Base-by-base conservation (phyloP, 2,888 invertebrate genomes). In the Megalurothrips usitatus region DNA sequence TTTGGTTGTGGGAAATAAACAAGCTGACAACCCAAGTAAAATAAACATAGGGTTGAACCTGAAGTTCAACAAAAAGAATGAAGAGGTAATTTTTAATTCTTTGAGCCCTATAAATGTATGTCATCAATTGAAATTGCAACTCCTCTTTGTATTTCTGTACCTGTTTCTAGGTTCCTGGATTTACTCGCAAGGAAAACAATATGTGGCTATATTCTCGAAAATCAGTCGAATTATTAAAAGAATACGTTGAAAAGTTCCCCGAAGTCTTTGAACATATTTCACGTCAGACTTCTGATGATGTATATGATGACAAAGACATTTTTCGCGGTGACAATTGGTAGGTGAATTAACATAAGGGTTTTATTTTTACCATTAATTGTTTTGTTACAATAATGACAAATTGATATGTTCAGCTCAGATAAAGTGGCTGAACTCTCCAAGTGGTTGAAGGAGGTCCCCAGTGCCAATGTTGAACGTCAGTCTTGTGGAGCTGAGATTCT, bases 1-100 rank as follows among this genome's bases (percentile, higher is more conserved):
- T 83, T 90, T 97, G 1, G 87, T 90, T 0, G 85, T 85, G 83
- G 81, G 82, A 8, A 82, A 81, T 49, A 81, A 82, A 14, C 81
- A 82, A n/a, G 85, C 87, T 80, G 88, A 87, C 84, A 75, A 75
- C 26, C 68, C 68, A 10, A 75, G 68, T 26, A 92, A 91, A 86
- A 87, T 92, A 23, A 98, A 98, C 86, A 90, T 98, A 48, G 99
- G 98, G 0, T 90, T 99, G 79, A 96, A 97, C 86, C 89, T 99
- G 34, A 98, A 98, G 88, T 95, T 94, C 85, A 95, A 93, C 83
- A 96, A 95, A 86, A 91, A 87, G 28, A 91, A 90, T 84, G 89
- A 90, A 85, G 91, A 94, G 90, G 93, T 94, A 83, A 84, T 85
- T 81, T 78, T 47, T 63, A 68, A 6, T 6, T 43, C 6, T 43